Evolutionary conservation across 2,797 vertebrate genomes (phyloP).

Genomic region (Enteromius paludinosus): DNA sequence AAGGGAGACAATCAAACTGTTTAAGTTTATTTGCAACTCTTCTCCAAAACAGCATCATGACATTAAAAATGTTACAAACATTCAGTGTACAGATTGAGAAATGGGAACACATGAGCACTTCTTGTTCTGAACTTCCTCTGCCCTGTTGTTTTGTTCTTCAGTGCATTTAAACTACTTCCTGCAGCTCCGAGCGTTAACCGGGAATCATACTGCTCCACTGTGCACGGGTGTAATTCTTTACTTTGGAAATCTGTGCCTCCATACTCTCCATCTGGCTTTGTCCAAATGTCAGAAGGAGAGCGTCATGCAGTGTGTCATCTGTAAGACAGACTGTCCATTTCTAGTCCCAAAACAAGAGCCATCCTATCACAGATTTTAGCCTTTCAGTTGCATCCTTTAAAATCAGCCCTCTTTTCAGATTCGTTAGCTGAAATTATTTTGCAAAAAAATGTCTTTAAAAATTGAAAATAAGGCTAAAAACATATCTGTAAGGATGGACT

Average conservation of each 20-base stretch:
- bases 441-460: slow-evolving; percentile 1
- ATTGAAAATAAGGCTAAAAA: not conserved
- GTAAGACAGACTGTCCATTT: not conserved
- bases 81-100: slow-evolving; percentile 26
- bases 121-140: not conserved
- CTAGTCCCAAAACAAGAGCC: not conserved
- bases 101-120: not conserved
- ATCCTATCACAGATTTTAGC: not conserved
- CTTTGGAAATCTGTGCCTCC: not conserved
- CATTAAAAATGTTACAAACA: slow-evolving; percentile 48
- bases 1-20: slow-evolving; percentile 21
- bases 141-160: not conserved
- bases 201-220: not conserved
- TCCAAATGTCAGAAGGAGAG: not conserved
- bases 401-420: not conserved
- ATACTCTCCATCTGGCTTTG: not conserved
- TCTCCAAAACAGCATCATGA: slow-evolving; percentile 28
- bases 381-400: slow-evolving; percentile 1
- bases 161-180: not conserved
- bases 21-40: slow-evolving; percentile 59
- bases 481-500: not conserved
- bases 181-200: not conserved
- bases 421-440: not conserved
- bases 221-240: not conserved
- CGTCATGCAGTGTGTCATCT: slow-evolving; percentile 1